These are phyloP conservation scores for Apodemus sylvaticus DNA, from an alignment of 2,113 vertebrate genomes.

Conservation along the genomic window DNA sequence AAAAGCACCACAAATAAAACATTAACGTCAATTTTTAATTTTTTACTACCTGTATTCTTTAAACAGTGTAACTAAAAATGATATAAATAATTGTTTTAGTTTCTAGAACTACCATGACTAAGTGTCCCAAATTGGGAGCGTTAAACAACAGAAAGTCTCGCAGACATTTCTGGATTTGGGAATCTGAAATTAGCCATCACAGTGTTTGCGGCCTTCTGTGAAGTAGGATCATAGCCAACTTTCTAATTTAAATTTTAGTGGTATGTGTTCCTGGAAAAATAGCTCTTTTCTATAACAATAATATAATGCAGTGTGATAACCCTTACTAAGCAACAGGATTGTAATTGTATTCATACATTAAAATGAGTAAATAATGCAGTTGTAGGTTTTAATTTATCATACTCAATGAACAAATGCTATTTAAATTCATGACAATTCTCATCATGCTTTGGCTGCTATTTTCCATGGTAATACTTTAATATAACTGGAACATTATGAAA, in stretches of 20 bases:
- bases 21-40: background rate
- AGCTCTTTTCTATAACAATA: constrained; percentile 15
- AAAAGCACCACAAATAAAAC: background rate
- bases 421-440: constrained; percentile 41
- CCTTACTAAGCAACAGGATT: background rate
- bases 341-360: constrained; percentile 30
- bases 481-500: background rate
- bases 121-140: background rate
- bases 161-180: background rate
- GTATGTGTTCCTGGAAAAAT: background rate
- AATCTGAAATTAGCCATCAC: background rate
- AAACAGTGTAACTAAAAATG: background rate
- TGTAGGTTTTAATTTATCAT: constrained; percentile 31
- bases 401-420: constrained; percentile 11
- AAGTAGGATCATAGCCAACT: background rate
- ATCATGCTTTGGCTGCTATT: background rate
- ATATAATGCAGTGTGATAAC: background rate
- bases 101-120: background rate
- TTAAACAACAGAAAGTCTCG: background rate
- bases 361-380: constrained; percentile 29
- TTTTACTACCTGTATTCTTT: background rate
- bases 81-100: background rate
- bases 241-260: background rate
- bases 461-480: background rate
- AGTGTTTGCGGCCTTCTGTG: background rate